These are phyloP conservation scores for Strix uralensis DNA, from an alignment of 2,113 vertebrate species.

Conservation along the genomic window DNA sequence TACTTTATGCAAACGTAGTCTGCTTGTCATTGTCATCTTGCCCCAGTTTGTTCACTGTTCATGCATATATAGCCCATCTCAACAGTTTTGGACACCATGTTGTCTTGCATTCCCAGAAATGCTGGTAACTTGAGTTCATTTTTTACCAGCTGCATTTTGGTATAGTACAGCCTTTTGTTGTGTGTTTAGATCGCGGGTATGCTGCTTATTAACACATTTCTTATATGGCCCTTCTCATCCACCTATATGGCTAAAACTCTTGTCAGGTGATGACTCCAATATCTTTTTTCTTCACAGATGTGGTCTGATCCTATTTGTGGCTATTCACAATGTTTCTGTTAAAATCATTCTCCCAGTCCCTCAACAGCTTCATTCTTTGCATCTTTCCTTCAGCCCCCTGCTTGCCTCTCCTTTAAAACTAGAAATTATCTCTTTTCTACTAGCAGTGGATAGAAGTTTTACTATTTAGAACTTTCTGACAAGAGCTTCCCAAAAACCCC, in stretches of 20 bases:
- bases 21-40: not conserved
- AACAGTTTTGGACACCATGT: not conserved
- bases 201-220: not conserved
- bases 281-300: not conserved
- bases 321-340: not conserved
- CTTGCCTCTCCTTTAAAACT: not conserved
- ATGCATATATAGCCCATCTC: not conserved
- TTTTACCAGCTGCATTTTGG: not conserved
- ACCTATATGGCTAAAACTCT: not conserved
- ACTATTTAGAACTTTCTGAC: not conserved
- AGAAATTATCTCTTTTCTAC: not conserved
- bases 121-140: not conserved
- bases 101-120: not conserved
- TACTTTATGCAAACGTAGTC: not conserved
- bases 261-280: not conserved
- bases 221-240: not conserved
- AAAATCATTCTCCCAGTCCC: not conserved
- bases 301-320: not conserved
- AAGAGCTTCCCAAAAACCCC: not conserved
- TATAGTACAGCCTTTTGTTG: not conserved
- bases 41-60: not conserved
- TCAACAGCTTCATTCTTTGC: not conserved
- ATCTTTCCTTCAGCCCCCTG: not conserved
- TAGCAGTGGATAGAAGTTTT: not conserved
- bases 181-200: fast-evolving